Conservation (phyloP, 2,113 vertebrate genomes). For the Nannobrachium achirus region DNA sequence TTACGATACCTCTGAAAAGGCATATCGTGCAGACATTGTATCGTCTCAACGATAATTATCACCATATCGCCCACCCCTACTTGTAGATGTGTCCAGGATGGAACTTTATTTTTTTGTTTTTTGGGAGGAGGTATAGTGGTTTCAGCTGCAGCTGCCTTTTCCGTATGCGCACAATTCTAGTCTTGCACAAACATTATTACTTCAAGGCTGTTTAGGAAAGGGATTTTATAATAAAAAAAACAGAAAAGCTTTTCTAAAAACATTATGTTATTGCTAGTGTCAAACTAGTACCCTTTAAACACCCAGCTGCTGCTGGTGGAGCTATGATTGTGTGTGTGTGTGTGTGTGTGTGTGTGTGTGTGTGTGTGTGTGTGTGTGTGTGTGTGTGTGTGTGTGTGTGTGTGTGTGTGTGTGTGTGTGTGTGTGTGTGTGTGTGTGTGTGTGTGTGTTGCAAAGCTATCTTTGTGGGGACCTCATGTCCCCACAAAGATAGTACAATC, state of each 20-base stretch:
- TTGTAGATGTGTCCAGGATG: too few relatives aligned
- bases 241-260: too few relatives aligned
- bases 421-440: too few relatives aligned
- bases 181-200: conserved; percentile 42
- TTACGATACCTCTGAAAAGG: too few relatives aligned
- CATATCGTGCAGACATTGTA: too few relatives aligned
- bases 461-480: too few relatives aligned
- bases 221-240: not conserved
- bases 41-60: too few relatives aligned
- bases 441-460: too few relatives aligned
- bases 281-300: conserved; percentile 62
- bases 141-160: conserved; percentile 44
- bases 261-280: conserved; percentile 5
- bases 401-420: conserved; percentile 26
- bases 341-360: conserved; percentile 25
- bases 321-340: conserved; percentile 38
- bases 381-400: conserved; percentile 30
- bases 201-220: conserved; percentile 5
- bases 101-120: conserved; percentile 18
- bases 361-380: conserved; percentile 16
- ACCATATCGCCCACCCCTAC: too few relatives aligned
- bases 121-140: conserved; percentile 4
- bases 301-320: conserved; percentile 45
- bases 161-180: conserved; percentile 34
- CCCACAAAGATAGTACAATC: too few relatives aligned